Base-by-base conservation (phyloP, 2,797 vertebrate genomes). In the Sebastes iracundus region DNA sequence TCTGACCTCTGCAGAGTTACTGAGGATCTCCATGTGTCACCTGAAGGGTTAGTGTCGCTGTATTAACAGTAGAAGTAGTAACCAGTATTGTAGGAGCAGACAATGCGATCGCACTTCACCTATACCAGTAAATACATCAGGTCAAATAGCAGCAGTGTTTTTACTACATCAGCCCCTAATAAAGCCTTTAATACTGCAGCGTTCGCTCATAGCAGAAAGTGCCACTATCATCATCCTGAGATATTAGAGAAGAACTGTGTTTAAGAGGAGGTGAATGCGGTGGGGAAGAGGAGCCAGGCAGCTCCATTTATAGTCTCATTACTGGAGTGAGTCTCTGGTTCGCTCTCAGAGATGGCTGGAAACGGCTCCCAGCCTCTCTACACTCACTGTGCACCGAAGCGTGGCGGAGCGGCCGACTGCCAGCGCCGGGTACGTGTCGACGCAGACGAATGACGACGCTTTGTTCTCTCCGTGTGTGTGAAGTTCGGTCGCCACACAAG, bases 301-400 rank as follows among this genome's bases (percentile, higher is more conserved):
- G 74, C 58, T 85, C 78, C 74, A 84, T 86, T 88, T 90, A 88
- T 49, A 85, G 77, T 80, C 85, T 91, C 81, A 89, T 87, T 91
- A 88, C 72, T 63, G 72, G 61, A 79, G 68, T 56, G 83, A 72
- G 77, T 83, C 78, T 60, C 63, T 78, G 82, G 72, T 66, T 68
- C 7, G 32, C 71, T 80, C 65, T 59, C 35, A 64, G 66, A 90
- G 58, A 84, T 49, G 81, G 66, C 75, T 84, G 73, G 67, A 87
- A 91, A 87, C 74, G 85, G 42, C 72, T 85, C 77, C 53, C 62
- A 60, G 64, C 61, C 35, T 83, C 79, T 73, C 30, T 25, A 11
- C 74, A 72, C 64, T 84, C 71, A 78, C 69, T 78, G 83, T 69
- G 82, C 80, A 73, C 69, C 61, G 73, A 80, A 76, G 79, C 86